Conservation (phyloP, 2,888 invertebrate species). For the Lamellibrachia satsuma region DNA sequence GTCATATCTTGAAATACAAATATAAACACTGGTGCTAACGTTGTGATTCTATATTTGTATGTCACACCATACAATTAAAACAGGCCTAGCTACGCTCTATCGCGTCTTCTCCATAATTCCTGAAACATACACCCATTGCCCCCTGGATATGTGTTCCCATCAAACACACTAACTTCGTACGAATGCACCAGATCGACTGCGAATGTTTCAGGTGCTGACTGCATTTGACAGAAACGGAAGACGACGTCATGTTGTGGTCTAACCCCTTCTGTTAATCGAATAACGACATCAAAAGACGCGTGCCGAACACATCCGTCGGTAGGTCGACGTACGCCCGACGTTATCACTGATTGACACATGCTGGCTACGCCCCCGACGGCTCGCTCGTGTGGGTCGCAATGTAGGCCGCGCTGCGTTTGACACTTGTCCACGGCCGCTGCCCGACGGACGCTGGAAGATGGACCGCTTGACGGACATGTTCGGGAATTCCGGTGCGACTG, state of each 20-base stretch:
- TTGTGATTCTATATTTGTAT: too few relatives aligned
- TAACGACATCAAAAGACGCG: neutral
- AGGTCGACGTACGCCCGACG: neutral
- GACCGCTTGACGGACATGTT: neutral
- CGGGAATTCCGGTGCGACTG: neutral
- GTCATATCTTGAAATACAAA: too few relatives aligned
- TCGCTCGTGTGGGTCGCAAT: neutral
- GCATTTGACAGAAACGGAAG: neutral
- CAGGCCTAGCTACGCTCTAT: too few relatives aligned
- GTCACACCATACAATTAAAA: too few relatives aligned
- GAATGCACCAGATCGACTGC: neutral
- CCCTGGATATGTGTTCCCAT: neutral
- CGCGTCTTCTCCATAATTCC: too few relatives aligned
- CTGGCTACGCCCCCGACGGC: neutral
- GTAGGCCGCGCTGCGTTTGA: neutral
- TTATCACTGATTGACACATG: neutral
- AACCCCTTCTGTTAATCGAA: neutral
- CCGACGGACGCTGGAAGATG: neutral
- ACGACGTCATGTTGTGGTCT: slow-evolving; percentile 1
- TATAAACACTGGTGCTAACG: too few relatives aligned
- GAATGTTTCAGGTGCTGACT: neutral
- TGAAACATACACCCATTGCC: too few relatives aligned
- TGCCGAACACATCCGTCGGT: too few relatives aligned
- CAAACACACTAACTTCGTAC: neutral
- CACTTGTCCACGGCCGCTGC: neutral